Evolutionary conservation across 2,113 vertebrate genomes (phyloP).

Genomic region (Todiramphus chloris): DNA sequence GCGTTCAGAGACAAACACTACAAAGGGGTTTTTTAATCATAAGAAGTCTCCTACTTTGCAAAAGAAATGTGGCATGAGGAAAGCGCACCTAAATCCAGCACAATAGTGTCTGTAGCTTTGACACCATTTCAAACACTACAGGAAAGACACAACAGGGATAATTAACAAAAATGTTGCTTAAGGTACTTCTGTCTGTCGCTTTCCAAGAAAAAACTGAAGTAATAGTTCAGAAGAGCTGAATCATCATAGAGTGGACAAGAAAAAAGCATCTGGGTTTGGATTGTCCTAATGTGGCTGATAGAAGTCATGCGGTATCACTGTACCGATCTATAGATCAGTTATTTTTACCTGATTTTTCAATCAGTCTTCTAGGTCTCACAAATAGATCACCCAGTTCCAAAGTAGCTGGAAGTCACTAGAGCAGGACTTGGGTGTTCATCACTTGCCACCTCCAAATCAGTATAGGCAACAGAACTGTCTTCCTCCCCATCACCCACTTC

Average conservation of each 20-base stretch:
- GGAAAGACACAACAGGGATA: neutral
- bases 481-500: neutral
- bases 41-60: neutral
- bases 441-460: neutral
- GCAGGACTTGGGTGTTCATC: neutral
- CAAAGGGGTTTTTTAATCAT: fast-evolving
- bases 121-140: neutral
- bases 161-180: neutral
- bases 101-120: neutral
- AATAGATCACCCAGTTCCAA: neutral
- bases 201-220: neutral
- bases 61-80: neutral
- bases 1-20: neutral
- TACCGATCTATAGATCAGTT: neutral
- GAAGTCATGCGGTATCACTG: neutral
- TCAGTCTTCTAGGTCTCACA: neutral
- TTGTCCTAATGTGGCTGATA: neutral
- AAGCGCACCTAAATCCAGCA: neutral
- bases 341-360: neutral
- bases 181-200: neutral
- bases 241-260: neutral
- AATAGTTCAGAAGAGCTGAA: neutral
- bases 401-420: neutral
- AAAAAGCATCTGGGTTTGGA: neutral
- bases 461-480: neutral